Percentiles rank a stretch among this genome's conserved stretches.
Evolutionary conservation across 2,113 vertebrate genomes (phyloP).

Genomic region (Lipophrys pholis): DNA sequence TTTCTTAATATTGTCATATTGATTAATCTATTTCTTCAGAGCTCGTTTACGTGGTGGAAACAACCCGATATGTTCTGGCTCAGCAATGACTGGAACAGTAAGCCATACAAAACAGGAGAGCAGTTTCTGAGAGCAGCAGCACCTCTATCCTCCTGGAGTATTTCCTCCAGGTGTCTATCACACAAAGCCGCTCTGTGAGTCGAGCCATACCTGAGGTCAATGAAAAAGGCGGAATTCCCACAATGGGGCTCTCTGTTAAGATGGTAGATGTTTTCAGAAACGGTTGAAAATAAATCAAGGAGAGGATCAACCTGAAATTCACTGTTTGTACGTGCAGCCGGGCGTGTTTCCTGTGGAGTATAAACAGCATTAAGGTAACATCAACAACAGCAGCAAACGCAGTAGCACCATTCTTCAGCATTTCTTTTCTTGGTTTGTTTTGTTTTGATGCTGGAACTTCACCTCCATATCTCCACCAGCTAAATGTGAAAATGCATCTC

Average conservation of each 20-base stretch:
- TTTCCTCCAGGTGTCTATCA: conserved; percentile 70
- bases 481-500: no score
- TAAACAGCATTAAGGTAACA: conserved; percentile 3
- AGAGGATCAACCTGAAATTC: conserved; percentile 4
- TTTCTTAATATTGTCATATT: conserved; percentile 1
- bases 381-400: neutral
- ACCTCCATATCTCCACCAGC: no score
- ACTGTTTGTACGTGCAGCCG: conserved; percentile 35
- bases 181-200: conserved; percentile 58
- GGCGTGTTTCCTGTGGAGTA: conserved; percentile 12
- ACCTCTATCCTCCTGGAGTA: conserved; percentile 43
- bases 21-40: neutral
- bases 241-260: conserved; percentile 40
- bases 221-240: conserved; percentile 18
- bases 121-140: conserved; percentile 54
- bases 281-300: conserved; percentile 26
- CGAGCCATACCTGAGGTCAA: conserved; percentile 38
- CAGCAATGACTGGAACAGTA: conserved; percentile 1
- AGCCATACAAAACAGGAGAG: conserved; percentile 14
- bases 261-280: conserved; percentile 9
- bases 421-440: neutral
- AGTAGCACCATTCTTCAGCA: neutral
- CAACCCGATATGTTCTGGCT: conserved; percentile 4
- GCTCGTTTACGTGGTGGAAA: conserved; percentile 18
- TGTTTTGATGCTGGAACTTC: neutral